Percentiles rank a stretch among this genome's conserved stretches.
Evolutionary conservation across 1,140 invertebrate genomes (phyloP).

Genomic region (Cyclargus thomasi): DNA sequence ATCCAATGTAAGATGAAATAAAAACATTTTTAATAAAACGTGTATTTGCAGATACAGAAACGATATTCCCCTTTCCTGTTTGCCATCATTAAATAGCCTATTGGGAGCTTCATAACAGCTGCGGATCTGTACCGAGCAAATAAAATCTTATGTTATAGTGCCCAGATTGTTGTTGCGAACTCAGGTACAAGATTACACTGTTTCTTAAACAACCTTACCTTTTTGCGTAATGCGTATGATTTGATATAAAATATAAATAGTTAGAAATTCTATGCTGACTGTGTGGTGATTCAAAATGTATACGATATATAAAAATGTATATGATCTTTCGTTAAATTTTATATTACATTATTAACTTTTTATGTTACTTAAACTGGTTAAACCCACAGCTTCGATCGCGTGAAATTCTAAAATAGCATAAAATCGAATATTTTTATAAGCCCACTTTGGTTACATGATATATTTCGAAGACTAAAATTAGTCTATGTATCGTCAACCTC

Average conservation of each 20-base stretch:
- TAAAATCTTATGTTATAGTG: conserved; percentile 1
- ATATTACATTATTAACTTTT: too few relatives aligned
- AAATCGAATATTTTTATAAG: too few relatives aligned
- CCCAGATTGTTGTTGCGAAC: not conserved
- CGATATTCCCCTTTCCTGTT: not conserved
- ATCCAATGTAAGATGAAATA: not conserved
- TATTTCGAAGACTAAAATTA: too few relatives aligned
- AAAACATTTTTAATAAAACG: not conserved
- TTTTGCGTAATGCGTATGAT: not conserved
- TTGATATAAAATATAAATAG: not conserved
- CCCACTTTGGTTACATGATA: too few relatives aligned
- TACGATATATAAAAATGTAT: too few relatives aligned
- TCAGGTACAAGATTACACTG: not conserved
- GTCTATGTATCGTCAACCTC: too few relatives aligned
- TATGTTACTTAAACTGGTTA: too few relatives aligned
- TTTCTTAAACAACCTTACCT: not conserved
- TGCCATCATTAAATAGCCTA: not conserved
- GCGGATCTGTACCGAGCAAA: not conserved
- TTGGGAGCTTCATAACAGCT: not conserved
- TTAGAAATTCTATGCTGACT: not conserved
- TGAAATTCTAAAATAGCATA: too few relatives aligned
- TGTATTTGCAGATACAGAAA: not conserved
- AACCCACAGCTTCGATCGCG: too few relatives aligned
- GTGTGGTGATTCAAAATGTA: too few relatives aligned
- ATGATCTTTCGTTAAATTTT: too few relatives aligned